Evolutionary conservation across 2,888 invertebrate genomes (phyloP).

Genomic region (Crocallis elinguaria): DNA sequence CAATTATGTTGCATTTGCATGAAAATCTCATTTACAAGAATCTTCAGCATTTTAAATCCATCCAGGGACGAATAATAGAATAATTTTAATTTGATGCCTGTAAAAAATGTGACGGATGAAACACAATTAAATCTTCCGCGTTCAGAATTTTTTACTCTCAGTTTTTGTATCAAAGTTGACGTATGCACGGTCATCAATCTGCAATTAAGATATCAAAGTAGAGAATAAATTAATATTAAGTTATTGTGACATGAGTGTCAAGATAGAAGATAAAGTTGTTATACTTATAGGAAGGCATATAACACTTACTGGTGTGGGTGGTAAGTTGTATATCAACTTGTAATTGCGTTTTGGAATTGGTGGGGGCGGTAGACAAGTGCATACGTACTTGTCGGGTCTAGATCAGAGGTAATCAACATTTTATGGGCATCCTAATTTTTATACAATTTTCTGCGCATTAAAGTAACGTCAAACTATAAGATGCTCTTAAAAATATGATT

Average conservation of each 20-base stretch:
- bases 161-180: constrained; percentile 45
- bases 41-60: constrained; percentile 18
- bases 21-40: constrained; percentile 14
- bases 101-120: constrained; percentile 42
- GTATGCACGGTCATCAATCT: constrained; percentile 57
- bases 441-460: too few species aligned
- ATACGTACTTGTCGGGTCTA: constrained; percentile 8
- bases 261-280: constrained; percentile 66
- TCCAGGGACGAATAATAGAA: constrained; percentile 35
- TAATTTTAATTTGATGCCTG: constrained; percentile 35
- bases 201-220: constrained; percentile 69
- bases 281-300: constrained; percentile 30
- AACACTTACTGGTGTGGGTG: constrained; percentile 47
- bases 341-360: constrained; percentile 43
- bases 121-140: constrained; percentile 51
- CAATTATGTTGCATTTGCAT: constrained; percentile 17
- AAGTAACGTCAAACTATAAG: too few species aligned
- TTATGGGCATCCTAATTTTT: background rate
- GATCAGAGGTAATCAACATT: constrained; percentile 11
- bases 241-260: constrained; percentile 61
- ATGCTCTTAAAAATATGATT: too few species aligned
- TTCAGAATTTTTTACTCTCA: constrained; percentile 45
- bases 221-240: constrained; percentile 51
- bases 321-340: constrained; percentile 45
- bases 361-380: constrained; percentile 33